Evolutionary conservation across 2,888 invertebrate species (phyloP), one percentile per base, ranked within the genome.

Genomic region (Tortricodes alternella): DNA sequence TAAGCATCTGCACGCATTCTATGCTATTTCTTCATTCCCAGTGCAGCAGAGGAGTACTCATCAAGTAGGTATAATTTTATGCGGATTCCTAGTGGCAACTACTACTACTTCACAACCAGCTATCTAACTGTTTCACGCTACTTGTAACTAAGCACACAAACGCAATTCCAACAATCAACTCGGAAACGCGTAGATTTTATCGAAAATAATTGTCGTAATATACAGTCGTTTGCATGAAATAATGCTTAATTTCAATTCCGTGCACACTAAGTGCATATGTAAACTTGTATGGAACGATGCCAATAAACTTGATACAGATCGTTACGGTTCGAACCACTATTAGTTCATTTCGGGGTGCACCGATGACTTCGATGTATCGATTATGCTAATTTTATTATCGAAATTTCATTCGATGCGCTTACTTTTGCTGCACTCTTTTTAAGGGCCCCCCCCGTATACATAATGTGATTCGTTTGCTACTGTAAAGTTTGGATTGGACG

Each of bases 311-410:
- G 75, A 76, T 78, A 76, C 69, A 73, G 68, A 74, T 75, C 76
- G 78, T 76, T 71, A 71, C 76, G 64, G 62, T 61, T 49, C 66
- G 60, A 50, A 56, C 46, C 62, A 57, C 52, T 61, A 57, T 65
- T 66, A 41, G 35, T 58, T 48, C 49, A 60, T 53, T 56, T 53
- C 34, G 48, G 71, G 85, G 83, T 83, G 83, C 83, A 83, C 70
- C 76, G 71, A 74, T 80, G 74, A 78, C 73, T 80, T 68, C 74
- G 59, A 71, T 78, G 67, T 83, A 88, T 89, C 80, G 88, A 89
- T 89, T 89, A 90, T 89, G 89, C 70, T 82, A 87, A 89, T 89
- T 85, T 88, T 88, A 88, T 83, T 83, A 82, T 76, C 74, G 74
- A 82, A 83, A 81, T 81, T 83, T 78, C 76, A 80, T 82, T 83